Evolutionary conservation across 2,888 invertebrate species (phyloP).

Genomic region (Lycia hirtaria): DNA sequence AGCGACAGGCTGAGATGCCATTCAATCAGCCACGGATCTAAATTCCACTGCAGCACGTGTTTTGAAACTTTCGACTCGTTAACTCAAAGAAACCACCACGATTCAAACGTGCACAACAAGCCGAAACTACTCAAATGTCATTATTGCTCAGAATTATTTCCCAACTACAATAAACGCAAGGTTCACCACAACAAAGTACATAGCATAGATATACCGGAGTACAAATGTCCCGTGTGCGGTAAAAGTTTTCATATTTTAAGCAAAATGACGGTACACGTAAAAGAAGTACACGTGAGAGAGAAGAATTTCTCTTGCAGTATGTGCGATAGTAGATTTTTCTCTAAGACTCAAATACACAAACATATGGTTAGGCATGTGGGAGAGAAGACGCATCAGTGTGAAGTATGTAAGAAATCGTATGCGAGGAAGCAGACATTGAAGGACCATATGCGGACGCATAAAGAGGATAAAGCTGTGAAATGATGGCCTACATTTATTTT

Average conservation of each 20-base stretch:
- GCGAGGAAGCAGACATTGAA: conserved; percentile 69
- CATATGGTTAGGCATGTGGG: conserved; percentile 83
- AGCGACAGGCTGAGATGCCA: conserved; percentile 70
- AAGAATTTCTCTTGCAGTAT: conserved; percentile 75
- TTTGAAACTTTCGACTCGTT: conserved; percentile 62
- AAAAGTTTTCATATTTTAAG: conserved; percentile 69
- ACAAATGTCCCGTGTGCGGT: conserved; percentile 65
- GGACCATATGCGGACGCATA: conserved; percentile 73
- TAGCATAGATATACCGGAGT: conserved; percentile 56
- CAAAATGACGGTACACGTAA: conserved; percentile 67
- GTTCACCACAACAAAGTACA: conserved; percentile 61
- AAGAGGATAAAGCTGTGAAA: conserved; percentile 44
- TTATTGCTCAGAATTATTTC: conserved; percentile 65
- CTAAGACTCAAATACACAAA: conserved; percentile 76
- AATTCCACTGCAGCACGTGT: conserved; percentile 65
- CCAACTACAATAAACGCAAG: conserved; percentile 63
- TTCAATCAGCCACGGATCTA: conserved; percentile 58
- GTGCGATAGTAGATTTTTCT: conserved; percentile 82
- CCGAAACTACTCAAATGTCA: conserved; percentile 62
- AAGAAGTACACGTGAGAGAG: conserved; percentile 76
- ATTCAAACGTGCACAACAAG: conserved; percentile 59
- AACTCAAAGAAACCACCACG: conserved; percentile 62
- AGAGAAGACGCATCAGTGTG: conserved; percentile 74
- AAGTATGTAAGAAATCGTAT: conserved; percentile 79
- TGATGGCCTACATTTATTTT: not conserved